Evolutionary conservation across 2,888 invertebrate genomes (phyloP), one percentile per base, ranked within the genome.

Genomic region (Ormyrus labotus): DNA sequence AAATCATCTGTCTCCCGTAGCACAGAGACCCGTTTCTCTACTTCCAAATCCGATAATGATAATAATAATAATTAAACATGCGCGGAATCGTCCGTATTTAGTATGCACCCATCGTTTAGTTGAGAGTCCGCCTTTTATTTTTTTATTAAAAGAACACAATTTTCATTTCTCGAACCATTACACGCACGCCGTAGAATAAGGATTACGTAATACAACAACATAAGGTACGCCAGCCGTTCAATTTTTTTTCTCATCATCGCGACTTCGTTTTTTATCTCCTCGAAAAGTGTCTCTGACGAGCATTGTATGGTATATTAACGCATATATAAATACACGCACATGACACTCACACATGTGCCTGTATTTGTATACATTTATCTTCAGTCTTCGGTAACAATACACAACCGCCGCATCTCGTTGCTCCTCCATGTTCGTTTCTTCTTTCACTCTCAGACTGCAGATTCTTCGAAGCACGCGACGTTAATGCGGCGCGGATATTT

Each of bases 1-100:
- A 65, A 58, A 61, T 63, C 13, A 48, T 68, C 55, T 34, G 53
- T 53, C 47, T 61, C 57, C 5, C 45, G 8, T n/a, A 65, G 11
- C 7, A 13, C 55, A 34, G 50, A 60, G 47, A 63, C 58, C 55
- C 60, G 6, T 65, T 64, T 81, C 74, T 81, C 75, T 81, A 81
- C 78, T 78, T 78, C 71, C 67, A 75, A 81, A 81, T 78, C 74
- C 81, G 78, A 81, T 81, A 78, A 81, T 64, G 78, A 81, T 81
- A 78, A 81, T 64, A 57, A 61, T 61, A 53, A 55, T 64, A 68
- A 71, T 60, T 34, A 34, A 67, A 60, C 48, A 19, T 68, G 57
- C 68, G 45, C 57, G 68, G 11, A 68, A 68, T 4, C 8, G 9
- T 57, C n/a, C 61, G 3, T n/a, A 64, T 34, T 60, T 11, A 19